Evolutionary conservation across 2,113 vertebrate species (phyloP).

Genomic region (Serranochromis macrocephalus): DNA sequence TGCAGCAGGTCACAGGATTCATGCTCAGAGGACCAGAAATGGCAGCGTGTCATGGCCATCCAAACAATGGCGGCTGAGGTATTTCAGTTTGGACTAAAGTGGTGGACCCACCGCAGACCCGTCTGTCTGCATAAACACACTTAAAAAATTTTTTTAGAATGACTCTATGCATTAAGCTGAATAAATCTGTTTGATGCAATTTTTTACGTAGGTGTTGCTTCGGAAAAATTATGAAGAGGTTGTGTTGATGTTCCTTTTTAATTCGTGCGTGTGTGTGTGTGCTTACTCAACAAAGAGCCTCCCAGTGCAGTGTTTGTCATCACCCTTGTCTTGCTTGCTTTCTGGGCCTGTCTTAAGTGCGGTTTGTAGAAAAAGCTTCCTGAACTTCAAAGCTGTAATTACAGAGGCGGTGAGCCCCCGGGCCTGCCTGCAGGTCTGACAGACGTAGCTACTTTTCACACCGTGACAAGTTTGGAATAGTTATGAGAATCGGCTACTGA

Average conservation of each 20-base stretch:
- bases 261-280: not conserved
- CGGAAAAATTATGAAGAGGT: not conserved
- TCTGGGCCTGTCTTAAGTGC: conserved; percentile 17
- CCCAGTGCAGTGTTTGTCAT: conserved; percentile 29
- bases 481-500: conserved; percentile 15
- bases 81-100: not conserved
- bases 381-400: conserved; percentile 67
- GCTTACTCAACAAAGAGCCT: not conserved
- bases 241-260: not conserved
- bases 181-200: not conserved
- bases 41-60: not conserved
- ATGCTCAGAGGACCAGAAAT: not conserved
- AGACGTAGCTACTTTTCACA: conserved; percentile 45
- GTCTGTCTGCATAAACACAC: not conserved
- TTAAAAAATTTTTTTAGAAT: rapidly evolving
- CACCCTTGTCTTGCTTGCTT: conserved; percentile 31
- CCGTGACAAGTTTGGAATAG: conserved; percentile 61
- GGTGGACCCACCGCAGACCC: not conserved
- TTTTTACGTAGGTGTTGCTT: not conserved
- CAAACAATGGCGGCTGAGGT: not conserved
- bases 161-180: not conserved
- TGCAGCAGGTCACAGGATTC: not conserved
- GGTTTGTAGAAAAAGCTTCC: conserved; percentile 46
- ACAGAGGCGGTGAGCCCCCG: conserved; percentile 43
- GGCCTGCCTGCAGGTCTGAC: conserved; percentile 50